Evolutionary conservation across 2,113 vertebrate species (phyloP).

Genomic region (Chaetura pelagica): DNA sequence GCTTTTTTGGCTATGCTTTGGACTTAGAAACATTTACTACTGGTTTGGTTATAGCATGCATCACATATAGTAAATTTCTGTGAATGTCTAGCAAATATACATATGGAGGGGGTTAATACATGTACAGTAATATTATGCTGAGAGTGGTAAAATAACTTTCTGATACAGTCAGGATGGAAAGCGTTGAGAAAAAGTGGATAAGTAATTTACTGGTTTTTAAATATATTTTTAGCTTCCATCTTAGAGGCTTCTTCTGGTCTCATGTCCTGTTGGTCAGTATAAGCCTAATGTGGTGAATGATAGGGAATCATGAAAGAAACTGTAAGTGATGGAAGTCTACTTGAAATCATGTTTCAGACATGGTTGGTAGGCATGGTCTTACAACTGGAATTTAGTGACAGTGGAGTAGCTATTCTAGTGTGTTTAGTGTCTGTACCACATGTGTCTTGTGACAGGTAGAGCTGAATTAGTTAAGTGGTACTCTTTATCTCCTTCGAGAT

Average conservation of each 20-base stretch:
- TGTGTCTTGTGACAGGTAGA: background rate
- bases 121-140: background rate
- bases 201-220: background rate
- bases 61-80: background rate
- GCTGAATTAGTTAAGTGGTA: background rate
- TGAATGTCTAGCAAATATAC: background rate
- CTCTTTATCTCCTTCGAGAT: background rate
- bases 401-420: background rate
- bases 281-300: background rate
- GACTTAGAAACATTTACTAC: background rate
- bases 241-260: background rate
- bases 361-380: background rate
- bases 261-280: fast-evolving
- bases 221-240: background rate
- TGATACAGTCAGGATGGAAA: background rate
- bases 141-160: background rate
- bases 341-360: background rate
- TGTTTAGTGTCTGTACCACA: background rate
- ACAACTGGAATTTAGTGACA: background rate
- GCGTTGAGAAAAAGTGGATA: background rate
- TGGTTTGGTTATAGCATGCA: background rate
- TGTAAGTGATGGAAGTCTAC: background rate
- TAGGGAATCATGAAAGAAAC: background rate
- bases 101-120: background rate
- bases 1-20: background rate